Conservation (phyloP, 2,797 vertebrate genomes). For the Syngnathus rostellatus region DNA sequence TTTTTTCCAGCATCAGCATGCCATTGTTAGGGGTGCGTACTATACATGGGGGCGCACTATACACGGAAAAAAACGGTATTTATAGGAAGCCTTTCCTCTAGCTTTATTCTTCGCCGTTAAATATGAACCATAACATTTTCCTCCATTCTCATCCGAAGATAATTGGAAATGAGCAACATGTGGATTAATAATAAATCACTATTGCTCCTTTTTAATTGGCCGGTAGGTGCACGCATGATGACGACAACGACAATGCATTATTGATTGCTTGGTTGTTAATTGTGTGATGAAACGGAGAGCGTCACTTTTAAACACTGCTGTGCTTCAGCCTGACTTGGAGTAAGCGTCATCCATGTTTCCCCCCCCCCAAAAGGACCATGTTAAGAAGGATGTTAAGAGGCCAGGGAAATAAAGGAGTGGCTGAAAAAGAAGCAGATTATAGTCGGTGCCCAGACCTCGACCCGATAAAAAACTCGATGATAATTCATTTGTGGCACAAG, state of each 20-base stretch:
- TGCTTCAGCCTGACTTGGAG: not conserved
- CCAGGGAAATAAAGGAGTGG: too few species aligned
- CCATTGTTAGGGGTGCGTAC: too few species aligned
- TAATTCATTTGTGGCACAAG: too few species aligned
- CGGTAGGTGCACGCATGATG: not conserved
- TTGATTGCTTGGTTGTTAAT: slow-evolving; percentile 15
- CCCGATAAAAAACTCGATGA: too few species aligned
- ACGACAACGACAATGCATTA: not conserved
- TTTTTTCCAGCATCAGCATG: too few species aligned
- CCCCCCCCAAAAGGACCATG: not conserved
- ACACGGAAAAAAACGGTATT: too few species aligned
- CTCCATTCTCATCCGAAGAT: slow-evolving; percentile 11
- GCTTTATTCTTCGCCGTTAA: slow-evolving; percentile 16
- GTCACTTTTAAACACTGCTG: not conserved
- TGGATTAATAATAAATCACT: slow-evolving; percentile 41
- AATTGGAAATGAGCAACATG: slow-evolving; percentile 28
- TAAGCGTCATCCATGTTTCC: not conserved
- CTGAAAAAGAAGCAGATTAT: too few species aligned
- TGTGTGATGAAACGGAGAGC: not conserved
- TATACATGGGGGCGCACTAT: too few species aligned
- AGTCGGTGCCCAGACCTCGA: too few species aligned
- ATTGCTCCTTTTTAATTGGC: slow-evolving; percentile 21
- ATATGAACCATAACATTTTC: slow-evolving; percentile 18
- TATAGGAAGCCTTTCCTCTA: slow-evolving; percentile 45
- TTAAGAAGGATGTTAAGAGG: not conserved